These are phyloP conservation scores for Bugula neritina DNA, from an alignment of 2,888 invertebrate species.

Conservation along the genomic window DNA sequence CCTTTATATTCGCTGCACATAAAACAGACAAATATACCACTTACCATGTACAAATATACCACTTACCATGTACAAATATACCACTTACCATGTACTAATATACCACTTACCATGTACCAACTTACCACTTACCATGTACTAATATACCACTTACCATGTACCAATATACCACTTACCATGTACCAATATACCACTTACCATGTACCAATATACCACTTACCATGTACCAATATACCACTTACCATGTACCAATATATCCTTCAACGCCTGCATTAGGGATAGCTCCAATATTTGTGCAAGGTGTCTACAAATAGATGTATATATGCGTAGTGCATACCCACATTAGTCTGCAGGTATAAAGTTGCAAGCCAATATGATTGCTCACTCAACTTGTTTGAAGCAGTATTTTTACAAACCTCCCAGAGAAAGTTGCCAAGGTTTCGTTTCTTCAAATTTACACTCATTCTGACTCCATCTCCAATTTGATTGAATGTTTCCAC, in stretches of 20 bases:
- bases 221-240: conserved; percentile 16
- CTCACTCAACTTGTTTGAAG: too few species aligned
- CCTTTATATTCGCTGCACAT: conserved; percentile 9
- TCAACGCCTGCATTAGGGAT: background rate
- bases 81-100: conserved; percentile 12
- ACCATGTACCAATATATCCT: conserved; percentile 22
- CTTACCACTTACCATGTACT: conserved; percentile 18
- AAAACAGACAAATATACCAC: background rate
- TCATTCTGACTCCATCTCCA: background rate
- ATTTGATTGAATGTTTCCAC: background rate
- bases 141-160: background rate
- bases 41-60: conserved; percentile 17
- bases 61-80: background rate
- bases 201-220: conserved; percentile 2
- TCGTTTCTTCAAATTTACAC: background rate
- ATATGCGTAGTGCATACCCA: too few species aligned
- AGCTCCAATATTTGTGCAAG: conserved; percentile 8
- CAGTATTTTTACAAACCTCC: too few species aligned
- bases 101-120: background rate
- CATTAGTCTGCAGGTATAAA: too few species aligned
- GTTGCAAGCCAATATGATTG: too few species aligned
- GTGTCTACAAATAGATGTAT: background rate
- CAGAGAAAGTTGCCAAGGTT: too few species aligned
- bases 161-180: conserved; percentile 22
- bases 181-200: background rate